Percentiles rank a stretch among this genome's conserved stretches.
Conservation (phyloP, 2,888 invertebrate genomes). For the Hemithea aestivaria region DNA sequence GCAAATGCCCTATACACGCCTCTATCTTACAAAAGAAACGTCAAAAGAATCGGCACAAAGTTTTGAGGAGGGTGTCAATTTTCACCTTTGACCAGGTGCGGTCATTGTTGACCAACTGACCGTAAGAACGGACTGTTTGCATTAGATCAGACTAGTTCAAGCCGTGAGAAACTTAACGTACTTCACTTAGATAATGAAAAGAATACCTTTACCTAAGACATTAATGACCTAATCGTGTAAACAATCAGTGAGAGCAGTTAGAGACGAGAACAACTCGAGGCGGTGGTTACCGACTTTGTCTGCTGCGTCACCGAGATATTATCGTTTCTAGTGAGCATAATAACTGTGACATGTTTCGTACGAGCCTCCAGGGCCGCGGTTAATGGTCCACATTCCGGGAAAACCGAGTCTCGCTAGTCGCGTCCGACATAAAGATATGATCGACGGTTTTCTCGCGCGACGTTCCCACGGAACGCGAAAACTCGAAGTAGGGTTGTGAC, state of each 20-base stretch:
- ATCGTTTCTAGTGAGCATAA: conserved; percentile 73
- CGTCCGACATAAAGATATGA: conserved; percentile 66
- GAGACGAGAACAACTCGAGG: conserved; percentile 52
- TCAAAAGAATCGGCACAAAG: conserved; percentile 55
- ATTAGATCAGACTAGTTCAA: conserved; percentile 55
- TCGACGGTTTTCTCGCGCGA: conserved; percentile 45
- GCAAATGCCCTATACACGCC: conserved; percentile 61
- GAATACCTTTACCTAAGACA: conserved; percentile 19
- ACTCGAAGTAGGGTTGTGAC: conserved; percentile 27
- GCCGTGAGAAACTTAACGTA: conserved; percentile 66
- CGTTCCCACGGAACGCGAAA: conserved; percentile 73
- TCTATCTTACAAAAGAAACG: conserved; percentile 52
- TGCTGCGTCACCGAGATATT: conserved; percentile 70
- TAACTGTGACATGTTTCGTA: conserved; percentile 76
- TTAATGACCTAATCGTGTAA: conserved; percentile 53
- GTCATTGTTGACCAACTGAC: conserved; percentile 72
- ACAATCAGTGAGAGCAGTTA: conserved; percentile 51
- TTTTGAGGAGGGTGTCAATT: conserved; percentile 68
- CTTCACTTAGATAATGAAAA: conserved; percentile 28
- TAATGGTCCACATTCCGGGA: conserved; percentile 73
- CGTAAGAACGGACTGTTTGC: conserved; percentile 61
- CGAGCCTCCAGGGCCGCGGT: conserved; percentile 61
- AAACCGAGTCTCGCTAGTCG: conserved; percentile 61
- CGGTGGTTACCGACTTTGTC: conserved; percentile 50
- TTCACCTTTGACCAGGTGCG: conserved; percentile 61